Evolutionary conservation across 2,113 vertebrate species (phyloP).

Genomic region (Tretioscincus oriximinensis): DNA sequence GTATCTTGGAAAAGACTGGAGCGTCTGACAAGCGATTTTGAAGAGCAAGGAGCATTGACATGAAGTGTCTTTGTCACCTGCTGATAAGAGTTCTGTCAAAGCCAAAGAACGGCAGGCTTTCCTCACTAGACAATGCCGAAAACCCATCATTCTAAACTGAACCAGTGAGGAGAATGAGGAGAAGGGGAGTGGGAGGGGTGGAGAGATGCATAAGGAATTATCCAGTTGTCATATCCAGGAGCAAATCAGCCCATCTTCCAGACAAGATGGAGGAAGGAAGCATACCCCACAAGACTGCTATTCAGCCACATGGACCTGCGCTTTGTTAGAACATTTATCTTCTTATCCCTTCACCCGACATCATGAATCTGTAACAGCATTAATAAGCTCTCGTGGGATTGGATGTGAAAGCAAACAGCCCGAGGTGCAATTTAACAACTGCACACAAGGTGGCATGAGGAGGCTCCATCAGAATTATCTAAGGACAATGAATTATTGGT

Average conservation of each 20-base stretch:
- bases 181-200: too few species aligned
- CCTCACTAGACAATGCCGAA: constrained; percentile 25
- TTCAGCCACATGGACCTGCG: constrained; percentile 39
- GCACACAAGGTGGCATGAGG: constrained; percentile 72
- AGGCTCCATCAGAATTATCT: constrained; percentile 64
- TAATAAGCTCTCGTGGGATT: constrained; percentile 35
- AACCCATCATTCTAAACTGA: constrained; percentile 2
- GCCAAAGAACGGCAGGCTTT: constrained; percentile 47
- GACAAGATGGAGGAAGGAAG: neutral
- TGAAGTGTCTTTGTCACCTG: constrained; percentile 14
- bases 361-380: constrained; percentile 37
- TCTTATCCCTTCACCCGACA: constrained; percentile 18
- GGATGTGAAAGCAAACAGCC: constrained; percentile 17
- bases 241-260: constrained; percentile 21
- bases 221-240: constrained; percentile 26
- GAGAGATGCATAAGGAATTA: neutral
- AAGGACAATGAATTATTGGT: constrained; percentile 40
- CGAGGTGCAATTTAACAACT: constrained; percentile 61
- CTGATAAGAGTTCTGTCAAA: constrained; percentile 45
- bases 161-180: neutral
- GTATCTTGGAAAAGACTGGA: constrained; percentile 31
- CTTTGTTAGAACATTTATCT: constrained; percentile 46
- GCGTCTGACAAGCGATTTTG: constrained; percentile 41
- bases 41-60: constrained; percentile 47
- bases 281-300: neutral